These are phyloP conservation scores for Typhlichthys subterraneus DNA, from an alignment of 2,797 vertebrate genomes.

Conservation along the genomic window DNA sequence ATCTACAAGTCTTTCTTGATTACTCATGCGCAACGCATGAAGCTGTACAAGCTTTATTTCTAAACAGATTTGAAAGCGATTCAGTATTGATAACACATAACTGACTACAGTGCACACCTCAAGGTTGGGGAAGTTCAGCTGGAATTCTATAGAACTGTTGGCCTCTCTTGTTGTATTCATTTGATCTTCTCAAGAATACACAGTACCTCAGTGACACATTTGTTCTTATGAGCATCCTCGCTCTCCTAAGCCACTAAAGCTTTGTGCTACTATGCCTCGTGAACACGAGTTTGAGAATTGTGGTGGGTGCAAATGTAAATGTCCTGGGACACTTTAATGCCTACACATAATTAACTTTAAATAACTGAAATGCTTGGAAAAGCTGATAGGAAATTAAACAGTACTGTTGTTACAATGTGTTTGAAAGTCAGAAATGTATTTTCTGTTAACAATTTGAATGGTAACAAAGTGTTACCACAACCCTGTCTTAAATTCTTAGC, in stretches of 20 bases:
- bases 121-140: constrained; percentile 20
- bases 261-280: too few relatives aligned
- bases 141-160: constrained; percentile 3
- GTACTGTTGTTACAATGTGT: constrained; percentile 13
- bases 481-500: neutral
- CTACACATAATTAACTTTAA: constrained; percentile 39
- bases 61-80: constrained; percentile 13
- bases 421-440: constrained; percentile 4
- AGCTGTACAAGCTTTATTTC: constrained; percentile 19
- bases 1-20: constrained; percentile 20
- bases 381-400: constrained; percentile 9
- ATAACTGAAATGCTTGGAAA: constrained; percentile 8
- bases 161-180: constrained; percentile 1
- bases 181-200: constrained; percentile 24
- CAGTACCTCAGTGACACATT: constrained; percentile 28
- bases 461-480: constrained; percentile 2
- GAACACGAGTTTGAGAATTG: too few relatives aligned
- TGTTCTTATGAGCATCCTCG: neutral
- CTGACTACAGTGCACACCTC: neutral
- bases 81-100: constrained; percentile 9
- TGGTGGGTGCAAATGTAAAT: neutral
- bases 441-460: constrained; percentile 14
- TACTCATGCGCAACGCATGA: constrained; percentile 28
- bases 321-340: constrained; percentile 13
- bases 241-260: neutral